Base-by-base conservation (phyloP, 2,888 invertebrate species). In the Oxyscelio sp. region DNA sequence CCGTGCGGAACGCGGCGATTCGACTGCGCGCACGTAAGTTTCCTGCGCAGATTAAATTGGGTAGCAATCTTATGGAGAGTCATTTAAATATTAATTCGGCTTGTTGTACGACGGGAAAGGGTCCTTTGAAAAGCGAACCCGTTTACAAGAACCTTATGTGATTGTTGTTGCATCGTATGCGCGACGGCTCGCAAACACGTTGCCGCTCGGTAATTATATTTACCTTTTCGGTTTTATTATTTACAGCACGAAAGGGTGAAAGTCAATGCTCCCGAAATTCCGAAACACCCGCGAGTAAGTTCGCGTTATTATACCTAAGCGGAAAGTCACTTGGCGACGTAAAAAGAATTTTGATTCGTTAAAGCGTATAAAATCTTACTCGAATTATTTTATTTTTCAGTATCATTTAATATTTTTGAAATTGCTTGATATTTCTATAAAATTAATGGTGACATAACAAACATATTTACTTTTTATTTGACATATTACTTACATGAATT, bases 151-250 rank as follows among this genome's bases (percentile, higher is more conserved):
- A 89, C 86, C 88, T 89, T 83, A 86, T 86, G 89, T 90, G 89
- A 93, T 93, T 93, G 91, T 92, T 91, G 91, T 91, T 90, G 83
- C 87, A 87, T 83, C 91, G 83, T 79, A 54, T 68, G 68, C 58
- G 73, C 75, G 68, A 77, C 81, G 70, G 22, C 77, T 73, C 40
- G 85, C 80, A 83, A 85, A 88, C 89, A 90, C 87, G 88, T 78
- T 81, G 86, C 87, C 70, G 84, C 87, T 88, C 87, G 90, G 90
- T 94, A 94, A 94, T 94, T 94, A 94, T 94, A 94, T 94, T 94
- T 93, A 92, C 93, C 91, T 91, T 91, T 87, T 88, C 88, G 87
- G 86, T 90, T 94, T 92, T 93, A 94, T 94, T 94, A 94, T 94
- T 93, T 90, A 94, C 90, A 86, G 52, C 70, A 45, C 61, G 66